A percentile compares a stretch with the other conserved stretches of the same genome.
phyloP scores from a whole-genome alignment of 2,113 vertebrate genomes.

The Mustela lutreola region DNA sequence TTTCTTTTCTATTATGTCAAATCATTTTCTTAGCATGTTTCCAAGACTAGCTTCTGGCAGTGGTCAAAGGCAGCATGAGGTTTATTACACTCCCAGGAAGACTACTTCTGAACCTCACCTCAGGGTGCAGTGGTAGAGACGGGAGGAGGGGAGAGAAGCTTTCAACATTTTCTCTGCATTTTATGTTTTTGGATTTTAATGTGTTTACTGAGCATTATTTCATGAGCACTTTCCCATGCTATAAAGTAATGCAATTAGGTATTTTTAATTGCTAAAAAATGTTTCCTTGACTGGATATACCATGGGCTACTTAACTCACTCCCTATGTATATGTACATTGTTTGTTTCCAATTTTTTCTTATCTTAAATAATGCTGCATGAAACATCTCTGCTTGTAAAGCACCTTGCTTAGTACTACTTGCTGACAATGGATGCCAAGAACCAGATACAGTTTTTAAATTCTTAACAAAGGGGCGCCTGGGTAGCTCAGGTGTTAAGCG shows the following conservation, averaged over 20 bases:
- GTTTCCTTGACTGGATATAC: not conserved
- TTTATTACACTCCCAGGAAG: not conserved
- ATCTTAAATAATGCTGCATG: not conserved
- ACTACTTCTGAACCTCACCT: not conserved
- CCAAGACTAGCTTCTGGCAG: not conserved
- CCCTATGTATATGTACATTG: not conserved
- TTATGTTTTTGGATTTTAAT: not conserved
- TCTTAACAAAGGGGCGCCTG: not conserved
- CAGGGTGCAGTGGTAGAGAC: not conserved
- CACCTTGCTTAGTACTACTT: not conserved
- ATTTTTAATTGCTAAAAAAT: not conserved
- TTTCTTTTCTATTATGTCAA: not conserved
- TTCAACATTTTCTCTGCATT: not conserved
- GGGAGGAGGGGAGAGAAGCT: not conserved
- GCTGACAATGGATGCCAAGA: not conserved
- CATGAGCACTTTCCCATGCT: not conserved
- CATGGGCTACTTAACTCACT: not conserved
- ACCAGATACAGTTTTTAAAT: not conserved
- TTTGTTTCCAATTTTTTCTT: slow-evolving; percentile 1
- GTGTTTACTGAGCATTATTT: not conserved
- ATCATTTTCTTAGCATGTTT: not conserved
- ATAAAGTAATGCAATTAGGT: not conserved
- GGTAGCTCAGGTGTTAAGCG: too few species aligned
- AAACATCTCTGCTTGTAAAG: not conserved
- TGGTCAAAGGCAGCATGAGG: not conserved